Evolutionary conservation across 2,797 vertebrate genomes (phyloP).

Genomic region (Pseudopleuronectes americanus): DNA sequence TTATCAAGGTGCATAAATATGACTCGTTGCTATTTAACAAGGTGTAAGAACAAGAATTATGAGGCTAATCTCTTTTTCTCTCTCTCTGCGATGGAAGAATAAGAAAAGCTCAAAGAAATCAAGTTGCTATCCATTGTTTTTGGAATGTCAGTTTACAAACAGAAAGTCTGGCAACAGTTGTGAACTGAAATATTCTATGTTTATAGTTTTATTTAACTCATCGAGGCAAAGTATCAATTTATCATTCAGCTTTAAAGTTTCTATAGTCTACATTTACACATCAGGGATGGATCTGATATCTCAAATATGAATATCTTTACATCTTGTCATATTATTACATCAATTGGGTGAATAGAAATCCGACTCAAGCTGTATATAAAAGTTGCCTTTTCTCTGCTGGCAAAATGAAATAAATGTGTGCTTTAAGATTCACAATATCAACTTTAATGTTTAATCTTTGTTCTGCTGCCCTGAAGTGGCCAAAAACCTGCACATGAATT

Average conservation of each 20-base stretch:
- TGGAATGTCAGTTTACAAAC: not conserved
- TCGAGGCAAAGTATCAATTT: not conserved
- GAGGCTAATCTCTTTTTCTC: conserved; percentile 54
- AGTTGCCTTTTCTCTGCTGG: too few relatives aligned
- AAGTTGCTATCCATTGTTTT: conserved; percentile 5
- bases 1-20: conserved; percentile 75
- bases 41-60: conserved; percentile 66
- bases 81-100: conserved; percentile 23
- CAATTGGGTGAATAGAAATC: too few relatives aligned
- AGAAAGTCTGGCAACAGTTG: too few relatives aligned
- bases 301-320: too few relatives aligned
- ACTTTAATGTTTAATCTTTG: too few relatives aligned
- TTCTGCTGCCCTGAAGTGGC: not conserved
- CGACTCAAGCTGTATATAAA: too few relatives aligned
- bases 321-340: too few relatives aligned
- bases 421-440: too few relatives aligned
- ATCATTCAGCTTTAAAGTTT: not conserved
- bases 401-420: too few relatives aligned
- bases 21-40: conserved; percentile 31
- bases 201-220: not conserved
- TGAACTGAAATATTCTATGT: not conserved
- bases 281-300: not conserved
- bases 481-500: not conserved
- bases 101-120: conserved; percentile 21
- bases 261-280: not conserved